Evolutionary conservation across 2,888 invertebrate genomes (phyloP).

Genomic region (Volucella inanis): DNA sequence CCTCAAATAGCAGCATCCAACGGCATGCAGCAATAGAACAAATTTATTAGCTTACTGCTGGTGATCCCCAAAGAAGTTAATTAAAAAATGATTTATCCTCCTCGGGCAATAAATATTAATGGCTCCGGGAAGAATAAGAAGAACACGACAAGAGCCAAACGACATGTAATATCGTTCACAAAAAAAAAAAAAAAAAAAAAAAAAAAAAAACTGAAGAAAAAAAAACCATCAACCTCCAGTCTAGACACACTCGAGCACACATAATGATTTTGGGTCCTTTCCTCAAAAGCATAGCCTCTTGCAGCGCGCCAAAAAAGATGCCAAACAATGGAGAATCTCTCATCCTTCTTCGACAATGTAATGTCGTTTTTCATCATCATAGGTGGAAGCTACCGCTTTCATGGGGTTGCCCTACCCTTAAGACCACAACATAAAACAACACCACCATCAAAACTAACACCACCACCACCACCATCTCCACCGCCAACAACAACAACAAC

Average conservation of each 20-base stretch:
- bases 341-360: slow-evolving; percentile 51
- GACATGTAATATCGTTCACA: slow-evolving; percentile 29
- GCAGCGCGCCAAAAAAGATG: slow-evolving; percentile 26
- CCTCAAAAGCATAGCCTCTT: slow-evolving; percentile 30
- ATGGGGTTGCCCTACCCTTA: slow-evolving; percentile 12
- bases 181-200: neutral
- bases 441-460: neutral
- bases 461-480: neutral
- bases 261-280: slow-evolving; percentile 56
- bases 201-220: neutral
- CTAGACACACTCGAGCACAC: slow-evolving; percentile 58
- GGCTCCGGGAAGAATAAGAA: slow-evolving; percentile 25
- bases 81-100: slow-evolving; percentile 71
- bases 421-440: neutral
- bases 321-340: slow-evolving; percentile 54
- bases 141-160: slow-evolving; percentile 2
- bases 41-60: slow-evolving; percentile 60
- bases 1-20: neutral
- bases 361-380: slow-evolving; percentile 74
- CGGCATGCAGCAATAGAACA: slow-evolving; percentile 26
- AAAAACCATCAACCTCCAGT: neutral
- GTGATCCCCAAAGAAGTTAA: slow-evolving; percentile 63
- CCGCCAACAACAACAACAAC: slow-evolving; percentile 10
- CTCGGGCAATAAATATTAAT: slow-evolving; percentile 69
- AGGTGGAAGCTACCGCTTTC: slow-evolving; percentile 60